Percentiles rank a stretch among this genome's conserved stretches.
Conservation (phyloP, 2,888 invertebrate species). For the Agriopis leucophaearia region DNA sequence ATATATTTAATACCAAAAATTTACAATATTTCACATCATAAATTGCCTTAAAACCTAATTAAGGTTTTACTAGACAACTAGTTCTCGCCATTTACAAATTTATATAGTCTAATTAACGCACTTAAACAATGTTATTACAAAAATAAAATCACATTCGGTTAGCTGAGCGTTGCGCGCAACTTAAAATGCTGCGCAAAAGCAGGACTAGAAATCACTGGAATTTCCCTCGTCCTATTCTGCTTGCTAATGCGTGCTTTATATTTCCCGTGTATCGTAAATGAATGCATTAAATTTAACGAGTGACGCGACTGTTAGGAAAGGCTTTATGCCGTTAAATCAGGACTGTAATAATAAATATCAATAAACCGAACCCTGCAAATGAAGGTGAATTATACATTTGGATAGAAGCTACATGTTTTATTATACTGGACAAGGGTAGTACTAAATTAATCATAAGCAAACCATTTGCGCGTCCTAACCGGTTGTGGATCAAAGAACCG, state of each 20-base stretch:
- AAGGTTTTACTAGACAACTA: too few species aligned
- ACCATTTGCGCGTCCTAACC: slow-evolving; percentile 43
- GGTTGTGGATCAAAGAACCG: slow-evolving; percentile 38
- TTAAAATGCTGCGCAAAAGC: too few species aligned
- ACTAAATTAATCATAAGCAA: slow-evolving; percentile 51
- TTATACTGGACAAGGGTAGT: slow-evolving; percentile 48
- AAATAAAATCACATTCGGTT: too few species aligned
- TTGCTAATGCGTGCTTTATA: slow-evolving; percentile 12
- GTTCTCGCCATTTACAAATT: too few species aligned
- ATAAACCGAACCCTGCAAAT: slow-evolving; percentile 36
- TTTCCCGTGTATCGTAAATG: slow-evolving; percentile 26
- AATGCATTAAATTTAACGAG: slow-evolving; percentile 44
- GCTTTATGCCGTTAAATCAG: slow-evolving; percentile 39
- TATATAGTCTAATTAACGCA: too few species aligned
- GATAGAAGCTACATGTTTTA: slow-evolving; percentile 43
- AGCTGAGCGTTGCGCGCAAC: too few species aligned
- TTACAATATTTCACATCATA: too few species aligned
- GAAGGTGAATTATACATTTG: slow-evolving; percentile 42
- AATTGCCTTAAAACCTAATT: too few species aligned
- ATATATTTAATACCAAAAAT: too few species aligned
- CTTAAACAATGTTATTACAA: too few species aligned
- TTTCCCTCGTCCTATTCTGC: neutral
- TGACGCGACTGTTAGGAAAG: slow-evolving; percentile 27
- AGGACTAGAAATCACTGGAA: neutral
- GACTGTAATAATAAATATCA: slow-evolving; percentile 43